Evolutionary conservation across 2,113 vertebrate species (phyloP).

Genomic region (human): DNA sequence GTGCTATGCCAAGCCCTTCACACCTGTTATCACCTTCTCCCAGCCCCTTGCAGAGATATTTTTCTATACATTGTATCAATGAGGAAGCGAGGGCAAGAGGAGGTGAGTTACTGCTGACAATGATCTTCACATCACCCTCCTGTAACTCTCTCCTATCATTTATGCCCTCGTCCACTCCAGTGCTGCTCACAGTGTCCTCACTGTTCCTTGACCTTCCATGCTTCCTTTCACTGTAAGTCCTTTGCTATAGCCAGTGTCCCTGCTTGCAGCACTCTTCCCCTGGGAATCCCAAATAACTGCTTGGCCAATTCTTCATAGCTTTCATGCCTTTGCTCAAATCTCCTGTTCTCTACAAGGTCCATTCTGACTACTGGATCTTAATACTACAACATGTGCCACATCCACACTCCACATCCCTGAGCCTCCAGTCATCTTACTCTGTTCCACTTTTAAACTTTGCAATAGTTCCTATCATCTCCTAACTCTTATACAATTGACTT

Average conservation of each 20-base stretch:
- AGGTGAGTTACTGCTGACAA: neutral
- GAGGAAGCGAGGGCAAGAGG: neutral
- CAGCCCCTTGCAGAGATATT: neutral
- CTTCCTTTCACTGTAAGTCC: neutral
- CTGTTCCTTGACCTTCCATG: neutral
- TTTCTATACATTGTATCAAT: neutral
- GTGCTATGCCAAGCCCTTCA: neutral
- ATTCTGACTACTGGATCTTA: neutral
- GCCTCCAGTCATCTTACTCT: neutral
- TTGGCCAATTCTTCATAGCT: neutral
- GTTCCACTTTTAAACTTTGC: neutral
- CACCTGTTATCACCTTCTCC: neutral
- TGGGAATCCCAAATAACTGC: neutral
- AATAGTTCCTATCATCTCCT: neutral
- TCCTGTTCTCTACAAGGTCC: neutral
- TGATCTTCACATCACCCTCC: fast-evolving
- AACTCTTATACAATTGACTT: neutral
- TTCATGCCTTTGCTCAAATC: neutral
- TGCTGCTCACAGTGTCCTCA: neutral
- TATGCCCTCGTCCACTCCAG: neutral
- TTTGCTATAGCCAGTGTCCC: neutral
- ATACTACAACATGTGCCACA: fast-evolving
- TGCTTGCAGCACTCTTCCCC: neutral
- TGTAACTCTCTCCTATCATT: neutral
- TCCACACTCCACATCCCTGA: too few relatives aligned